Evolutionary conservation across 2,113 vertebrate species (phyloP).

Genomic region (Piprites chloris): DNA sequence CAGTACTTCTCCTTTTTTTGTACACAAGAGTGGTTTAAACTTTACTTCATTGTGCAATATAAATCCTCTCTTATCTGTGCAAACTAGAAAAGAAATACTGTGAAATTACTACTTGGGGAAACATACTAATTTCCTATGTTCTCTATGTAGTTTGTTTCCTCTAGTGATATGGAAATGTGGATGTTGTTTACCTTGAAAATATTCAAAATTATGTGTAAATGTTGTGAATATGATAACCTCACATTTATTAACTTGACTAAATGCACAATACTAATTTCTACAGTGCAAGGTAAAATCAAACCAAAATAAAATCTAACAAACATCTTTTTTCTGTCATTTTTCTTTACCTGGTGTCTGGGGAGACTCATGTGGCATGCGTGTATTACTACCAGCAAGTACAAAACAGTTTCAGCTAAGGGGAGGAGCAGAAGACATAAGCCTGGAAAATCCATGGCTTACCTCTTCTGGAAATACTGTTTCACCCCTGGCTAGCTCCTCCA

Average conservation of each 20-base stretch:
- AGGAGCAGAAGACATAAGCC: not conserved
- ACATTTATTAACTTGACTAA: not conserved
- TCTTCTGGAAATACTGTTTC: not conserved
- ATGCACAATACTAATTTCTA: not conserved
- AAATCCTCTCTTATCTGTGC: not conserved
- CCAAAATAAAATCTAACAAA: not conserved
- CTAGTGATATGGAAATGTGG: not conserved
- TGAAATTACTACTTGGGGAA: conserved; percentile 22
- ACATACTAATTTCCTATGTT: conserved; percentile 16
- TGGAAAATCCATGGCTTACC: not conserved
- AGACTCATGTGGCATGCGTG: not conserved
- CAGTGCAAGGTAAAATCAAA: not conserved
- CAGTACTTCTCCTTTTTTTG: not conserved
- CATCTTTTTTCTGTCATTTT: not conserved
- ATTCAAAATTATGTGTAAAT: not conserved
- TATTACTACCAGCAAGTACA: not conserved
- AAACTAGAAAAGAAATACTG: conserved; percentile 2
- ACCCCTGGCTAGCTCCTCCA: not conserved
- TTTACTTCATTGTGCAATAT: not conserved
- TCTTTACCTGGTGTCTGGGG: not conserved
- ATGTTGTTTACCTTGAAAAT: conserved; percentile 20
- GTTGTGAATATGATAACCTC: not conserved
- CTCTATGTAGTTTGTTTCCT: not conserved
- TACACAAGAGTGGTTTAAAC: not conserved
- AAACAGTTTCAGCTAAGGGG: not conserved